These are phyloP conservation scores for Atta texana DNA, from an alignment of 1,140 invertebrate species.

Conservation along the genomic window DNA sequence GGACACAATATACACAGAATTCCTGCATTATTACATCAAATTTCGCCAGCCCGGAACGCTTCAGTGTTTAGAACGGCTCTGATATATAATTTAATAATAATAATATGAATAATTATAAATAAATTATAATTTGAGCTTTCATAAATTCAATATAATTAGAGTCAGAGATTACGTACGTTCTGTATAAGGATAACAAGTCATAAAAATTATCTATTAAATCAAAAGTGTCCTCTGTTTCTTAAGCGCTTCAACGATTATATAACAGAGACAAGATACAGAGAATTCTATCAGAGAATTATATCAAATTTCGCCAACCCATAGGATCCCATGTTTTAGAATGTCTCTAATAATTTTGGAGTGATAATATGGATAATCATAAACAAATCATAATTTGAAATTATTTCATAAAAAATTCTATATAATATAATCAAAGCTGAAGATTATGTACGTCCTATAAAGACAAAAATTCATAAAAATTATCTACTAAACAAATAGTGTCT, in stretches of 20 bases:
- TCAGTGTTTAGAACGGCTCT: constrained; percentile 7
- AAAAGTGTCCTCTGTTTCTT: neutral
- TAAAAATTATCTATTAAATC: neutral
- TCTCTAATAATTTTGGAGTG: neutral
- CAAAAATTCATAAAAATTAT: neutral
- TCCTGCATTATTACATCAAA: constrained; percentile 12
- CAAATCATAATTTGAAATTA: neutral
- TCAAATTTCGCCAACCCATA: constrained; percentile 10
- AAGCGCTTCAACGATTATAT: neutral
- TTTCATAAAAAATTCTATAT: neutral
- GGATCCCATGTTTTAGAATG: constrained; percentile 10
- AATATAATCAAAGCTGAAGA: neutral
- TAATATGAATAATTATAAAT: neutral
- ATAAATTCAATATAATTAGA: neutral
- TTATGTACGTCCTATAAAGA: neutral
- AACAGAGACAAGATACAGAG: neutral
- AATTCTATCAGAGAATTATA: constrained; percentile 1
- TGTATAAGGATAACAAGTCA: neutral
- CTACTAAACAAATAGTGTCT: neutral
- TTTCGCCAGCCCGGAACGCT: neutral
- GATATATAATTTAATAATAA: neutral
- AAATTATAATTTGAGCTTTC: neutral
- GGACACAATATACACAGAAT: neutral
- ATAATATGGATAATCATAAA: neutral
- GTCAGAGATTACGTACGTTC: neutral